Evolutionary conservation across 2,888 invertebrate genomes (phyloP), one percentile per base, ranked within the genome.

Genomic region (Keiferia lycopersicella): DNA sequence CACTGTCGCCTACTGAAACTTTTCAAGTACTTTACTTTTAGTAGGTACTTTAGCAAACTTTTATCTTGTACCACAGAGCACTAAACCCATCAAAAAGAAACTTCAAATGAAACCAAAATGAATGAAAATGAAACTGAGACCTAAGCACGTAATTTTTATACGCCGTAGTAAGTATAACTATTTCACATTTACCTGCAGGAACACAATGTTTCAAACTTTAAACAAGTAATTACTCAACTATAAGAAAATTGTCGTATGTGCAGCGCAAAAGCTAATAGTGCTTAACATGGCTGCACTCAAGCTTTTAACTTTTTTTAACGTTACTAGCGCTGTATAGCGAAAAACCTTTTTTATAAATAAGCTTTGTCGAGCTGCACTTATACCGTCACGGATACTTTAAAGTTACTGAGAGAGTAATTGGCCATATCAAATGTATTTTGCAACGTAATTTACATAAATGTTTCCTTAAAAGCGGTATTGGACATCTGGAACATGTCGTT

Each of bases 381-480:
- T 34, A 57, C 39, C 63, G 63, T 72, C 67, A 73, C 72, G 73
- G 73, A 73, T 67, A 70, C 68, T 78, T 77, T 75, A 74, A 77
- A 77, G 72, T 71, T 73, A 77, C 75, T 76, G 72, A 72, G 75
- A 76, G 78, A 78, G 79, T 81, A 82, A 81, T 80, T 79, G 79
- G 72, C 75, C 77, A 77, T 79, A 80, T 80, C 78, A 80, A 75
- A 74, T 70, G 77, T 72, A 78, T 81, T 81, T 80, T 69, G 68
- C 69, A 70, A 68, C 67, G 70, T 73, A 77, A 78, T 83, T 84
- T 61, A 73, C 78, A 80, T 82, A 80, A 77, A 79, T 84, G 81
- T 80, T 76, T 78, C 75, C 74, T 71, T 69, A 67, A 76, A 76
- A 74, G 50, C 72, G 70, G 65, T 72, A 70, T 26, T 26, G 6